Conservation (phyloP, 2,113 vertebrate species). For the Chaetura pelagica region DNA sequence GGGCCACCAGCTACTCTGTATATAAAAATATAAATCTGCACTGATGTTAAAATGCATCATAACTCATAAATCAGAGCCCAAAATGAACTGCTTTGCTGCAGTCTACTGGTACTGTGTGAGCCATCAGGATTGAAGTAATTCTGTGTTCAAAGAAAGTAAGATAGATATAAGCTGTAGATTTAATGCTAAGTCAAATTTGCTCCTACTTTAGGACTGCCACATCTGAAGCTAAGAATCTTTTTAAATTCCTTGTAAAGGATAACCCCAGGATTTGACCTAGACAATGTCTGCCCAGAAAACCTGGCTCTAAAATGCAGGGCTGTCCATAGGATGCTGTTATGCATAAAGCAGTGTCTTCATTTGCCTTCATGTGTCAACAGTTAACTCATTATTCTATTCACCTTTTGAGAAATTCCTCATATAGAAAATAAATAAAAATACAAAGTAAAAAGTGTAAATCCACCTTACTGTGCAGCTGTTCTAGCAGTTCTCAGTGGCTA, state of each 20-base stretch:
- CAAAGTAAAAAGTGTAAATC: conserved; percentile 5
- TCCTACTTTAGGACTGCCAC: not conserved
- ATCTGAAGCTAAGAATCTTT: not conserved
- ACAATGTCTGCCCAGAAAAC: not conserved
- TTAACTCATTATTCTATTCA: conserved; percentile 33
- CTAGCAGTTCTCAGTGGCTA: conserved; percentile 22
- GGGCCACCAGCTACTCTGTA: not conserved
- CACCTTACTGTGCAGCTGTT: conserved; percentile 49
- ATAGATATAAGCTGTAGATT: not conserved
- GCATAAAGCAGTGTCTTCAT: not conserved
- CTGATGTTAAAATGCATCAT: not conserved
- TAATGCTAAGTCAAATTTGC: not conserved
- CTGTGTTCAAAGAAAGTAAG: not conserved
- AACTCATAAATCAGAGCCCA: not conserved
- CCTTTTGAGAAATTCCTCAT: conserved; percentile 45
- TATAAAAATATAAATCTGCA: not conserved
- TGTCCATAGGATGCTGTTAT: not conserved
- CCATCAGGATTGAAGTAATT: not conserved
- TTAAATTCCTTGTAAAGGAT: not conserved
- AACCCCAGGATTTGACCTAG: not conserved
- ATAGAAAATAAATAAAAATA: not conserved
- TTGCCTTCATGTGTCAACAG: conserved; percentile 25
- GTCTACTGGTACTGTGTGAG: not conserved
- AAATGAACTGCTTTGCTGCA: not conserved
- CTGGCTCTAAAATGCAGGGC: not conserved